These are phyloP conservation scores for Leptopilina drosophilae DNA, from an alignment of 2,888 invertebrate species.

Conservation along the genomic window DNA sequence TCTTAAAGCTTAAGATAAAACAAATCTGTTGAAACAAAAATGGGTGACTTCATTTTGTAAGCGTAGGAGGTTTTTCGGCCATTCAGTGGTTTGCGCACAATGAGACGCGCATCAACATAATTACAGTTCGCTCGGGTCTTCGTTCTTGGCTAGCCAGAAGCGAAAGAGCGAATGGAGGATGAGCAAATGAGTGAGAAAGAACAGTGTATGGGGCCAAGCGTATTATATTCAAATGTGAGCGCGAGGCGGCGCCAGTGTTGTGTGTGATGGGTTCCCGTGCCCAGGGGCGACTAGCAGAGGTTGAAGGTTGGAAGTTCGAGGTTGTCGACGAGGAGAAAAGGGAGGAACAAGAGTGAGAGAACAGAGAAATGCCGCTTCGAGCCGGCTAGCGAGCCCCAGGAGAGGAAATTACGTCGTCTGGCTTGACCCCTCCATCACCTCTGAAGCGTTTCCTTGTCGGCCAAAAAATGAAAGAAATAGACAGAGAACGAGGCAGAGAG, in stretches of 20 bases:
- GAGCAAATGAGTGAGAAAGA: slow-evolving; percentile 58
- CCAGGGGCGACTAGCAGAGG: slow-evolving; percentile 50
- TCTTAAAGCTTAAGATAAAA: neutral
- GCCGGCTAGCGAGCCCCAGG: slow-evolving; percentile 57
- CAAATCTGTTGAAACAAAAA: slow-evolving; percentile 20
- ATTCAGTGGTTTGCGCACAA: slow-evolving; percentile 68
- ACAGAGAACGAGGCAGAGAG: slow-evolving; percentile 29
- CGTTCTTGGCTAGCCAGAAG: slow-evolving; percentile 60
- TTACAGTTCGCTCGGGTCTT: slow-evolving; percentile 74
- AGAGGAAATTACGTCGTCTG: slow-evolving; percentile 72
- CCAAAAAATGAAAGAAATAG: slow-evolving; percentile 30
- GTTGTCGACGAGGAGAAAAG: slow-evolving; percentile 52
- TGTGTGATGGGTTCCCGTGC: slow-evolving; percentile 54
- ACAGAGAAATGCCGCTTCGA: slow-evolving; percentile 63
- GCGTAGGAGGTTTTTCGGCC: slow-evolving; percentile 57
- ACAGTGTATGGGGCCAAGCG: slow-evolving; percentile 61
- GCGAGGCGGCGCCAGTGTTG: slow-evolving; percentile 61
- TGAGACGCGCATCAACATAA: slow-evolving; percentile 75
- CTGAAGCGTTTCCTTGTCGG: slow-evolving; percentile 52
- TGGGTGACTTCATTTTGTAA: slow-evolving; percentile 39
- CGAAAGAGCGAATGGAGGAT: slow-evolving; percentile 54
- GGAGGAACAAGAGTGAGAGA: slow-evolving; percentile 55
- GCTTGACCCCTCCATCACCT: slow-evolving; percentile 60
- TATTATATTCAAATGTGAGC: slow-evolving; percentile 75
- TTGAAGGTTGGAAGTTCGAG: slow-evolving; percentile 61